A percentile compares a stretch with the other conserved stretches of the same genome.
phyloP scores from a whole-genome alignment of 2,797 vertebrate genomes.

The Neosilurus hyrtlii region DNA sequence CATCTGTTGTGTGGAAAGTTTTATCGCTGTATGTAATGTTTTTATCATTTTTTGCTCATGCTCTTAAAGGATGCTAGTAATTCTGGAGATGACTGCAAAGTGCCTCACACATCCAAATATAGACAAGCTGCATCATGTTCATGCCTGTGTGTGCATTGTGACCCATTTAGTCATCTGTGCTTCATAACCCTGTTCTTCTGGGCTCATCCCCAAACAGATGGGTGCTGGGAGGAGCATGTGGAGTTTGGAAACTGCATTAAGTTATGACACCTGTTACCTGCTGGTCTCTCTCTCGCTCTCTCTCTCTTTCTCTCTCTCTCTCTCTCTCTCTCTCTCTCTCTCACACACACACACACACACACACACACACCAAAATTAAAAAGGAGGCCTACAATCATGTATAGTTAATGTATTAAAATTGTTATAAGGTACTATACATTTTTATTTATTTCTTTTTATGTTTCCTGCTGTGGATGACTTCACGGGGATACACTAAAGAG shows the following conservation, averaged over 20 bases:
- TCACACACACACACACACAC: slow-evolving; percentile 18
- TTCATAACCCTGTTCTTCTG: slow-evolving; percentile 48
- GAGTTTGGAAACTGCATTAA: slow-evolving; percentile 50
- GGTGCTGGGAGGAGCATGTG: slow-evolving; percentile 41
- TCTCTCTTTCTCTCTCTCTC: slow-evolving; percentile 2
- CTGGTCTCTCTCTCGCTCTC: slow-evolving; percentile 30
- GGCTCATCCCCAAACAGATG: slow-evolving; percentile 52
- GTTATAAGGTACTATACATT: background rate
- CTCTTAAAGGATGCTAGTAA: background rate
- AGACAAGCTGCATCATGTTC: slow-evolving; percentile 11
- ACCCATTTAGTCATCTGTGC: slow-evolving; percentile 50
- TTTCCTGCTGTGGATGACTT: background rate
- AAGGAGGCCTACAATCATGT: background rate
- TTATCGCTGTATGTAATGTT: background rate
- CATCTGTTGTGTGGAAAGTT: background rate
- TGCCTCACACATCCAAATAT: slow-evolving; percentile 20
- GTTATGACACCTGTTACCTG: slow-evolving; percentile 52
- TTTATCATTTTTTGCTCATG: background rate
- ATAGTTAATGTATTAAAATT: background rate
- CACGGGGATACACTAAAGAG: background rate
- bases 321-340: background rate
- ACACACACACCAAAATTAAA: slow-evolving; percentile 24
- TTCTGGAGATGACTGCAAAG: slow-evolving; percentile 20
- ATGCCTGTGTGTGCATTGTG: slow-evolving; percentile 31
- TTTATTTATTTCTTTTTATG: too few species aligned